A percentile compares a stretch with the other conserved stretches of the same genome.
These are phyloP conservation scores for Malacoraja senta DNA, from an alignment of 2,797 vertebrate genomes.

Conservation along the genomic window DNA sequence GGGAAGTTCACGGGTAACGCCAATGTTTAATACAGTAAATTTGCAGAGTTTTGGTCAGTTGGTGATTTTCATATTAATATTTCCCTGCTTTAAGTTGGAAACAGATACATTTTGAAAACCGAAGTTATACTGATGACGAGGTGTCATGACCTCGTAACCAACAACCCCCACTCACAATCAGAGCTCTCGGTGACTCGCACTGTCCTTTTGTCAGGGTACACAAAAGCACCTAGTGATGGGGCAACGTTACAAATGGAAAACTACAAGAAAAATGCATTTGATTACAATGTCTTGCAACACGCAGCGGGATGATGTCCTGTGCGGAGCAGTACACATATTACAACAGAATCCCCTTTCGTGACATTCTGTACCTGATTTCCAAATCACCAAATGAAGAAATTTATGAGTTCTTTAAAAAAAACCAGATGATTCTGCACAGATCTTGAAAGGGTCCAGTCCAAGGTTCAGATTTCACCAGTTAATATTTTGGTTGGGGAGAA, in stretches of 20 bases:
- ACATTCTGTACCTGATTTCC: slow-evolving; percentile 2
- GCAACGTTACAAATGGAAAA: slow-evolving; percentile 22
- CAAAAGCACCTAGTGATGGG: not conserved
- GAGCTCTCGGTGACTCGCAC: not conserved
- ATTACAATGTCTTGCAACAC: slow-evolving; percentile 25
- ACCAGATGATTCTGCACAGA: not conserved
- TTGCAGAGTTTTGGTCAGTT: not conserved
- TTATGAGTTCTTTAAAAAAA: not conserved
- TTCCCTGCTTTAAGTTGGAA: not conserved
- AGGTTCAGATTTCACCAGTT: not conserved
- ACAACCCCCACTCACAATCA: not conserved
- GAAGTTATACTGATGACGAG: not conserved
- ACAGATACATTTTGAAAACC: not conserved
- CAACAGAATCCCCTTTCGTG: not conserved
- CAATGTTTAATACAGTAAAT: not conserved
- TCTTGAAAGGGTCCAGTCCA: not conserved
- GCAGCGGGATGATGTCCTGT: not conserved
- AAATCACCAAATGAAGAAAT: not conserved
- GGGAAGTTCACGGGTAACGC: not conserved
- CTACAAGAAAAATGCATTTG: not conserved
- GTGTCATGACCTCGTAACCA: not conserved
- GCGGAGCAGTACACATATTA: not conserved
- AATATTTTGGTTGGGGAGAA: not conserved
- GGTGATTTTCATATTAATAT: not conserved
- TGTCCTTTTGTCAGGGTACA: not conserved